These are phyloP conservation scores for Myiotriccus ornatus DNA, from an alignment of 2,797 vertebrate species.

Conservation along the genomic window DNA sequence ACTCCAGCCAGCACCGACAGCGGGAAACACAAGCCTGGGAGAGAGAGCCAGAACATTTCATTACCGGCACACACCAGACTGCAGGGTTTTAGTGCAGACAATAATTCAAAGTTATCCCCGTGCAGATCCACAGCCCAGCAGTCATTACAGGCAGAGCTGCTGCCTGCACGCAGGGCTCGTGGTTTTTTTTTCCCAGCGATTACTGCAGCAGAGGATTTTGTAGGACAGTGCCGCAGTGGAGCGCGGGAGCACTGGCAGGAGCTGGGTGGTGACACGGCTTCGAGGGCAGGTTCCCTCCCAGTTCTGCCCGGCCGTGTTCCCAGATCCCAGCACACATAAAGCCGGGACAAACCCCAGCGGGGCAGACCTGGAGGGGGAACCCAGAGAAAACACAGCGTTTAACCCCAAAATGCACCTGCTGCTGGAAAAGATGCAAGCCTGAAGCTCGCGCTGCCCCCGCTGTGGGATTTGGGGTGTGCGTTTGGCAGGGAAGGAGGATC, in stretches of 20 bases:
- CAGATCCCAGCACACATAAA: rapidly evolving
- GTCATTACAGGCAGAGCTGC: slow-evolving; percentile 1
- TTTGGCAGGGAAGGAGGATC: background rate
- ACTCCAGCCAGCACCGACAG: background rate
- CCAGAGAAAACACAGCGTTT: background rate
- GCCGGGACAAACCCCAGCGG: background rate
- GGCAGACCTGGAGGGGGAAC: no score
- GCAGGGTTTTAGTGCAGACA: slow-evolving; percentile 29
- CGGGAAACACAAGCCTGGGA: background rate
- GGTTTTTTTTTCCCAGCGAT: background rate
- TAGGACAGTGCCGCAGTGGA: slow-evolving; percentile 59
- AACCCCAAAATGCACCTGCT: background rate
- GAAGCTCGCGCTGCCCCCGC: rapidly evolving
- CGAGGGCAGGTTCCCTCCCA: background rate
- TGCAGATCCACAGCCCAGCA: slow-evolving; percentile 49
- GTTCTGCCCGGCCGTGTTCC: rapidly evolving
- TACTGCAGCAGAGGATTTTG: slow-evolving; percentile 51
- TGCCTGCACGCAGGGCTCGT: background rate
- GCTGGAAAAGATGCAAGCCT: background rate
- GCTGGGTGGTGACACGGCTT: background rate
- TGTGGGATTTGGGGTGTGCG: background rate
- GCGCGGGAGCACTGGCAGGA: background rate
- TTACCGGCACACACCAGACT: background rate
- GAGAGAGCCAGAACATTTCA: slow-evolving; percentile 1
- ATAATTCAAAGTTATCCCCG: slow-evolving; percentile 58